Base-by-base conservation (phyloP, 1,140 invertebrate genomes). In the Callitettix versicolor region DNA sequence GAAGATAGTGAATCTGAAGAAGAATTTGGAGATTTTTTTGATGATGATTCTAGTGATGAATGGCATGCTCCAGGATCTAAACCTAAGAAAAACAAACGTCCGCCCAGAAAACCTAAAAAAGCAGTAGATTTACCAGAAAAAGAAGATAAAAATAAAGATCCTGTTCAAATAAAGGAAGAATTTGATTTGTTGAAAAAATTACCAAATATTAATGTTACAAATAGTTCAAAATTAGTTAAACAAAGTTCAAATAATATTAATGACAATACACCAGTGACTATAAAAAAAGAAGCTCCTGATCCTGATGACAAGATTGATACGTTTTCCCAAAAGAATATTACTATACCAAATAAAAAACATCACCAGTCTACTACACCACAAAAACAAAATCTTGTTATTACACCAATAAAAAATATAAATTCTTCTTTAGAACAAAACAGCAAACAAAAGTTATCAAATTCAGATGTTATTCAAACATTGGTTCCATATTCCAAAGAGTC, bases 271-370 rank as follows among this genome's bases (percentile, higher is more conserved):
- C 30, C 48, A 12, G 48, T 51, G 30, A 51, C 34, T 36, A 38
- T 51, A 2, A 51, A 51, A 51, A 14, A 51, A 38, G 48, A 51
- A 51, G 21, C 26, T 14, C 46, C 46, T 26, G 46, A 48, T 48
- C 48, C 30, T 2, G 15, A n/a, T 36, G 7, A 9, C 15, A 44
- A 20, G 26, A 4, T 30, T 30, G 26, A 30, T 30, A 30, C 26
- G 9, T 30, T 30, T 30, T 30, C 26, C 9, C 26, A 9, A 30
- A 9, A 4, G 3, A 9, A 9, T 30, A 9, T 30, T 44, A 7
- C 5, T 5, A 15, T 42, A 42, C 40, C 40, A 14, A 15, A 14
- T 42, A 42, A 42, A 42, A 5, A 5, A 6, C n/a, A 9, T 7
- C 7, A 36, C 7, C 3, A 41, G 14, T 4, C 3, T 5, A 3